phyloP scores from a whole-genome alignment of 2,113 vertebrate genomes.

The Oxygymnocypris stewartii region DNA sequence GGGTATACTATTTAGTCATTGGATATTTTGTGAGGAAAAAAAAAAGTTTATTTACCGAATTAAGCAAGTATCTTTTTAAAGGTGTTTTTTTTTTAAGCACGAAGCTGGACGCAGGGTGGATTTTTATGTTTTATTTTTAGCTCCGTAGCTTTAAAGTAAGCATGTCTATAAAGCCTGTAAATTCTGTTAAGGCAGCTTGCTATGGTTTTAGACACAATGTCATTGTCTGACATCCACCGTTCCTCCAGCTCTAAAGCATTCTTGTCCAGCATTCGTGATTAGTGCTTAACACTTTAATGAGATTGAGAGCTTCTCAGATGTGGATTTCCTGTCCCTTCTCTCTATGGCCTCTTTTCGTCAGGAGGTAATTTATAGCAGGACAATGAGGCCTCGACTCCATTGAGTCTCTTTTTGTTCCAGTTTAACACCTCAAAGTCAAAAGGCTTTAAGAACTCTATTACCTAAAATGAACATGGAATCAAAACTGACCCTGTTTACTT shows the following conservation, averaged over 20 bases:
- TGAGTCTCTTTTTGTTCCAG: not conserved
- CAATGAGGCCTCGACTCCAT: conserved; percentile 10
- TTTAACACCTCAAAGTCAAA: not conserved
- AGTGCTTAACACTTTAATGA: conserved; percentile 52
- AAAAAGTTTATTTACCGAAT: no score
- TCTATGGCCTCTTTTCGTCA: conserved; percentile 25
- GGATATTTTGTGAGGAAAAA: no score
- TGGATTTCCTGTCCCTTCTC: conserved; percentile 45
- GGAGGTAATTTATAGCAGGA: conserved; percentile 28
- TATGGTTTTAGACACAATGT: not conserved
- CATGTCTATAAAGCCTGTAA: not conserved
- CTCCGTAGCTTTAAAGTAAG: not conserved
- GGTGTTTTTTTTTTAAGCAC: no score
- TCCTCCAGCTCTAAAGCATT: conserved; percentile 13
- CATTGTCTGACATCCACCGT: conserved; percentile 18
- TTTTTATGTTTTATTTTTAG: no score
- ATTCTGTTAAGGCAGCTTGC: not conserved
- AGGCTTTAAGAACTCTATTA: not conserved
- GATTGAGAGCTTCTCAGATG: conserved; percentile 34
- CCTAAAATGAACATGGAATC: not conserved
- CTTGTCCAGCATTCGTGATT: conserved; percentile 21
- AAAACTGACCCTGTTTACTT: not conserved
- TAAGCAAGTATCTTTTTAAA: no score
- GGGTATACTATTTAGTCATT: no score
- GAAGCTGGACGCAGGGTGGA: no score